Percentiles rank a stretch among this genome's conserved stretches.
These are phyloP conservation scores for Atlantisia rogersi DNA, from an alignment of 2,113 vertebrate genomes.

Conservation along the genomic window DNA sequence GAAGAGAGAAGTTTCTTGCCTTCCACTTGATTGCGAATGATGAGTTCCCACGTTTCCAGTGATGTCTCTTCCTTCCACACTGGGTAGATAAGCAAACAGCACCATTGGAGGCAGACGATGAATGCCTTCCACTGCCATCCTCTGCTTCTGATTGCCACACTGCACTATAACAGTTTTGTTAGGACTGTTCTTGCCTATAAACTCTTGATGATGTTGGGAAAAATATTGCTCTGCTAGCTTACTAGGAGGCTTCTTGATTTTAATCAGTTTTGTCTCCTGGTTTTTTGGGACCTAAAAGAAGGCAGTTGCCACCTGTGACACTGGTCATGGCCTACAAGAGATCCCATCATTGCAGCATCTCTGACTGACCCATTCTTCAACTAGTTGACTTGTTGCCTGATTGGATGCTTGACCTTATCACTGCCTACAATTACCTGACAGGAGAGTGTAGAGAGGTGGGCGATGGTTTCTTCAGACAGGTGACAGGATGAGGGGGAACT, in stretches of 20 bases:
- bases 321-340: neutral
- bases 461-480: too few relatives aligned
- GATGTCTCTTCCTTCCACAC: neutral
- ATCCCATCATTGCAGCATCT: neutral
- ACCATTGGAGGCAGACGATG: neutral
- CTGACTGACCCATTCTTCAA: neutral
- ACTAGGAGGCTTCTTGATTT: neutral
- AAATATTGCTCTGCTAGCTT: neutral
- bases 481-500: too few relatives aligned
- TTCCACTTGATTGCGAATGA: neutral
- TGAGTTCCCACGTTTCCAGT: neutral
- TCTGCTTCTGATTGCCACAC: neutral
- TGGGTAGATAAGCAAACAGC: neutral
- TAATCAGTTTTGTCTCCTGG: neutral
- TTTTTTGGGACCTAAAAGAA: neutral
- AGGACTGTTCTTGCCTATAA: neutral
- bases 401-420: neutral
- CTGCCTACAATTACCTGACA: too few relatives aligned
- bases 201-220: neutral
- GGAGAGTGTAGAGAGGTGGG: too few relatives aligned
- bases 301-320: neutral
- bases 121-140: neutral
- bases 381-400: neutral
- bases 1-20: neutral
- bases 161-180: neutral